Evolutionary conservation across 2,888 invertebrate genomes (phyloP), one percentile per base, ranked within the genome.

Genomic region (Dicycla oo): DNA sequence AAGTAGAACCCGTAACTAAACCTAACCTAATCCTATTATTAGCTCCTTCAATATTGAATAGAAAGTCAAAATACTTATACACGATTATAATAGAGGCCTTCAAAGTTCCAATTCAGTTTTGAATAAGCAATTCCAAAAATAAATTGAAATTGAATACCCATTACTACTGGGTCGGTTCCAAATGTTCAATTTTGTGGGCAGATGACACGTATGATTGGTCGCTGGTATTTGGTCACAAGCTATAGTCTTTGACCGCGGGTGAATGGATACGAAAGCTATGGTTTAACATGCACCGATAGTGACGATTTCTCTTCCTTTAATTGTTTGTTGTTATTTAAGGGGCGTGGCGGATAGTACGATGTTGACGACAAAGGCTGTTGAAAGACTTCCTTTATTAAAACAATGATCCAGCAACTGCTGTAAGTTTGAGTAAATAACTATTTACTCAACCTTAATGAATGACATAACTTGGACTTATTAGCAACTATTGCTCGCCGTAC

Each of bases 231-330:
- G 61, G 67, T 60, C 61, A 60, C 40, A 69, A 61, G 8, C 62
- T 66, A 67, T 68, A 65, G 72, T 70, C 65, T 64, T 65, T 26
- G n/a, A 45, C 69, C n/a, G 64, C 61, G 76, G 69, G 71, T 65
- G 78, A 82, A 38, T 75, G 76, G 60, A 62, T 62, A 74, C 73
- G 78, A 78, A 86, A 81, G 69, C 77, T 80, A 75, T 74, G 64
- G 75, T 75, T 80, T 71, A 80, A 70, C 54, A 86, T 80, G 86
- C 84, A 69, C 71, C 70, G 61, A 67, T 82, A 73, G 69, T 45
- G 65, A 65, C 61, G 75, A 54, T 78, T 86, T 85, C 82, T 77
- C 75, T 86, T 81, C 82, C 83, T 85, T 80, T 82, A 83, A 84
- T 82, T 79, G 81, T 83, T 83, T 69, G 75, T 75, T 74, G 81